Evolutionary conservation across 1,140 invertebrate species (phyloP).

Genomic region (Pogonus chalceus): DNA sequence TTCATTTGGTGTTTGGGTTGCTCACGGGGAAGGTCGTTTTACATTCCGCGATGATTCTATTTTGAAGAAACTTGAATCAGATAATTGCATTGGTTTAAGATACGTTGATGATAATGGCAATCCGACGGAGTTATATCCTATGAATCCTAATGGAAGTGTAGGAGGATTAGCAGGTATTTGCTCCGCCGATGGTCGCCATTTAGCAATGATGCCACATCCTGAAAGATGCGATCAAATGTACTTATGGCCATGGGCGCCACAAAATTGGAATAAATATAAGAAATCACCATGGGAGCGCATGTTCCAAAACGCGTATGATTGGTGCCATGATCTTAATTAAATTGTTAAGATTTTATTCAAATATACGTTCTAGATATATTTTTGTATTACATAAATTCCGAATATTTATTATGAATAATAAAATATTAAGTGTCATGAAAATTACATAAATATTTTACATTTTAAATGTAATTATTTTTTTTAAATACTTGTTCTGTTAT

Average conservation of each 20-base stretch:
- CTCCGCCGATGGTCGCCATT: slow-evolving; percentile 80
- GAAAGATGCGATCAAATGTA: slow-evolving; percentile 78
- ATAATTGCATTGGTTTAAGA: slow-evolving; percentile 61
- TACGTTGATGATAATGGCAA: slow-evolving; percentile 74
- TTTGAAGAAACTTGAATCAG: slow-evolving; percentile 43
- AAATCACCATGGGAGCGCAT: slow-evolving; percentile 83
- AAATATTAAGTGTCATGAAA: too few species aligned
- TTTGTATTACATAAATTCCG: too few species aligned
- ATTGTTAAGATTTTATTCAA: slow-evolving; percentile 17
- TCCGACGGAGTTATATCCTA: slow-evolving; percentile 73
- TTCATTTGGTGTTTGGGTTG: slow-evolving; percentile 86
- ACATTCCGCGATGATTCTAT: slow-evolving; percentile 45
- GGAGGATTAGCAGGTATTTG: slow-evolving; percentile 80
- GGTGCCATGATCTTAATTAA: slow-evolving; percentile 57
- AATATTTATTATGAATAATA: too few species aligned
- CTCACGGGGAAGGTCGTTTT: slow-evolving; percentile 89
- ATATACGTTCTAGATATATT: background rate
- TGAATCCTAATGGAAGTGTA: slow-evolving; percentile 88
- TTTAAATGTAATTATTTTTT: too few species aligned
- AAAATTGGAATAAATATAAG: slow-evolving; percentile 38
- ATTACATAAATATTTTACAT: too few species aligned
- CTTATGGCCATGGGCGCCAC: slow-evolving; percentile 72
- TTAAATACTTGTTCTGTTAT: too few species aligned
- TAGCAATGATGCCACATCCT: slow-evolving; percentile 98
- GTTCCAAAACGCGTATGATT: slow-evolving; percentile 84